phyloP scores from a whole-genome alignment of 2,797 vertebrate genomes.

The Eupleurogrammus muticus region DNA sequence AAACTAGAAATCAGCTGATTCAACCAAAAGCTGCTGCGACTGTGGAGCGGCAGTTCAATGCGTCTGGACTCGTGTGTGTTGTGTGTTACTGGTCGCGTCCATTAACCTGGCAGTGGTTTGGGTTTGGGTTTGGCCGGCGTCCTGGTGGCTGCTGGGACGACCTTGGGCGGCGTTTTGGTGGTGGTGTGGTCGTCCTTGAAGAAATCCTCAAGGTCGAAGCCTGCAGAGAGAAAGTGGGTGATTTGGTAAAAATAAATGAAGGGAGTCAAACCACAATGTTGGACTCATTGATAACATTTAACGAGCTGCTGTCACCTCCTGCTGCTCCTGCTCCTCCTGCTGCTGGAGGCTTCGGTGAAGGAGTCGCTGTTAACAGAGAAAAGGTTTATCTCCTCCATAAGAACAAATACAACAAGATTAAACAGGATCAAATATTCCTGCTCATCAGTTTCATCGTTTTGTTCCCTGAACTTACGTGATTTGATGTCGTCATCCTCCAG shows the following conservation, averaged over 20 bases:
- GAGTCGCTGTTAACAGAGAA: conserved; percentile 28
- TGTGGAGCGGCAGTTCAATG: background rate
- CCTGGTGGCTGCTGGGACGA: conserved; percentile 76
- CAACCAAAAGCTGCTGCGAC: background rate
- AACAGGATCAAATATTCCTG: too few species aligned
- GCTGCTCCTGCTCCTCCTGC: conserved; percentile 48
- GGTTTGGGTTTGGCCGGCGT: conserved; percentile 77
- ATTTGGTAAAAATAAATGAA: too few species aligned
- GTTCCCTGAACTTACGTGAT: too few species aligned
- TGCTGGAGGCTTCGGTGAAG: conserved; percentile 48
- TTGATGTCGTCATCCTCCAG: conserved; percentile 45
- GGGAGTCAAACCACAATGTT: too few species aligned
- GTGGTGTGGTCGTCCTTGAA: conserved; percentile 43
- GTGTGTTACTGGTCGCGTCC: too few species aligned
- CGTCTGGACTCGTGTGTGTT: too few species aligned
- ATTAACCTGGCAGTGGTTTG: conserved; percentile 77
- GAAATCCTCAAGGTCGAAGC: conserved; percentile 51
- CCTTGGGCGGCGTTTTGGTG: conserved; percentile 72
- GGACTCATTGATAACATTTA: too few species aligned
- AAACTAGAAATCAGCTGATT: background rate
- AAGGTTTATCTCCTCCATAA: conserved; percentile 24
- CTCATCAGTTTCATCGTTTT: too few species aligned
- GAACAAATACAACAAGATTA: too few species aligned
- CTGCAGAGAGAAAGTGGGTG: conserved; percentile 50
- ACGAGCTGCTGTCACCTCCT: conserved; percentile 36